Evolutionary conservation across 2,113 vertebrate species (phyloP).

Genomic region (Rousettus leschenaultii): DNA sequence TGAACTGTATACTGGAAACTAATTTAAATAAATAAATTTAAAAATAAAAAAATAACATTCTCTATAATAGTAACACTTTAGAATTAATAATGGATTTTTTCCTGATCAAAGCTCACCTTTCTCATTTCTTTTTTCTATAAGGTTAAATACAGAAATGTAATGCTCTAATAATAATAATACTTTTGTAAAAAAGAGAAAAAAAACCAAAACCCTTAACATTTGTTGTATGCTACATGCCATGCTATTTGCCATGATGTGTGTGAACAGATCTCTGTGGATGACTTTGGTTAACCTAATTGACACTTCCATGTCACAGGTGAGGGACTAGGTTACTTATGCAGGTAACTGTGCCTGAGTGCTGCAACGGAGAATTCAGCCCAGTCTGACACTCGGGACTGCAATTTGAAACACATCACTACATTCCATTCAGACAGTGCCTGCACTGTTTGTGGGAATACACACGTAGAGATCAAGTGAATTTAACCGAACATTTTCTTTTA

Average conservation of each 20-base stretch:
- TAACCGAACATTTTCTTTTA: neutral
- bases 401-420: neutral
- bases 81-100: neutral
- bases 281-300: neutral
- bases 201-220: neutral
- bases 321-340: neutral
- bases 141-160: neutral
- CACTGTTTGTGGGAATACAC: neutral
- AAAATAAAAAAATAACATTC: neutral
- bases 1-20: no score
- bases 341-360: no score
- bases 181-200: neutral
- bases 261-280: neutral
- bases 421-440: neutral
- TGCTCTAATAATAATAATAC: neutral
- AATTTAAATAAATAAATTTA: no score
- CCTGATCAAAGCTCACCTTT: neutral
- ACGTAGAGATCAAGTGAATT: neutral
- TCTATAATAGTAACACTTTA: neutral
- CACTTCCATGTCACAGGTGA: neutral
- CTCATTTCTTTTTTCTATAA: neutral
- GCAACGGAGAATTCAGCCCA: neutral
- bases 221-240: neutral
- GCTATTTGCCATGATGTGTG: neutral
- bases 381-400: neutral